Evolutionary conservation across 2,113 vertebrate genomes (phyloP), one percentile per base, ranked within the genome.

Genomic region (Mustelus asterias): DNA sequence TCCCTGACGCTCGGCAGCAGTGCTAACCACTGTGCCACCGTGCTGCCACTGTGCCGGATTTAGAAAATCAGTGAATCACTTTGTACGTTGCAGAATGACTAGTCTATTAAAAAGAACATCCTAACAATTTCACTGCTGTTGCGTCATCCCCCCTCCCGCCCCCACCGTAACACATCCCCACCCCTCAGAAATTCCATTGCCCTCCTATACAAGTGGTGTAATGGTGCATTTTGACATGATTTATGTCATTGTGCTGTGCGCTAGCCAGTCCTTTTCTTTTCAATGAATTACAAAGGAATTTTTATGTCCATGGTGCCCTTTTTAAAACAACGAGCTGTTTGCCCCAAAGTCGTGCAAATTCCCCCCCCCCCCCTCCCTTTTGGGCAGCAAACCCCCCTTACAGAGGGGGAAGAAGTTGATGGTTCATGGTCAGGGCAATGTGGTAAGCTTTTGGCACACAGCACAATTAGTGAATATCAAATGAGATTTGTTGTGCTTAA

Each of bases 401-500:
- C 11, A 37, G 60, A 37, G 29, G 41, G 18, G 69, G 69, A 54
- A 48, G 94, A 41, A 95, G 44, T 37, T 72, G 65, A 29, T 94
- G 41, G 20, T 54, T 94, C 93, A 95, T 2, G 41, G 37, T 94
- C 93, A 94, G 93, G 93, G 93, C 37, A 70, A 70, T 70, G 18
- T 94, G 18, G 63, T 26, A 41, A 97, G 97, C 98, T 97, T 98
- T 98, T 98, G 98, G 98, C 98, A 98, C 98, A 98, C 98, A 97
- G 98, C 98, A 98, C 98, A 98, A 99, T 99, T 98, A 99, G 98
- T 98, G 98, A 98, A 98, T 98, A 98, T 98, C 98, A 98, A 99
- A 99, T 99, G 98, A 98, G 98, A 98, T 98, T 98, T 98, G 98
- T 97, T 97, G 97, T 97, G 97, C 98, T 97, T 98, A 98, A 98